Conservation (phyloP, 2,888 invertebrate species). For the Sarcophaga subvicina region DNA sequence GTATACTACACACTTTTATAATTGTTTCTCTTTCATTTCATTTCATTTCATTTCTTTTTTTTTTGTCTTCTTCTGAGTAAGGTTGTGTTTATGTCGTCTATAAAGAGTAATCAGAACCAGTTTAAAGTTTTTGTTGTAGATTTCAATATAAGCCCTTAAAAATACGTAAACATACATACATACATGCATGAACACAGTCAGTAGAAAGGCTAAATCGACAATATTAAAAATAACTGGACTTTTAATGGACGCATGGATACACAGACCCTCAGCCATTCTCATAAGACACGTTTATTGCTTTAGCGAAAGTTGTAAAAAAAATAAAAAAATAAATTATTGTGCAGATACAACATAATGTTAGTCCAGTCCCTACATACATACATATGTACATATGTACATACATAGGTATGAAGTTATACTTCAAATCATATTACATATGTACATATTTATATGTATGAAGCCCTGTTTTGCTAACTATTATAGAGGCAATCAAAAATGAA, state of each 20-base stretch:
- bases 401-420: conserved; percentile 12
- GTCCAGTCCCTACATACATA: conserved; percentile 11
- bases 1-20: too few relatives aligned
- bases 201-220: neutral
- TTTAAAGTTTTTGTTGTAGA: conserved; percentile 16
- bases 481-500: neutral
- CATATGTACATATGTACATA: neutral
- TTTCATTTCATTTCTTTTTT: too few relatives aligned
- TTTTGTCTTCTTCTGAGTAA: neutral
- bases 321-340: conserved; percentile 22
- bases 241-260: conserved; percentile 37
- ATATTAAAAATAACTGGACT: conserved; percentile 29
- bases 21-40: too few relatives aligned
- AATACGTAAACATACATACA: neutral
- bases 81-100: conserved; percentile 14
- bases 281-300: conserved; percentile 48
- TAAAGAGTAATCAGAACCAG: conserved; percentile 55
- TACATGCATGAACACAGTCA: conserved; percentile 3
- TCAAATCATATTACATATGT: conserved; percentile 17
- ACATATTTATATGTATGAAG: neutral
- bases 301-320: conserved; percentile 62
- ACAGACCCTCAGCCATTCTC: conserved; percentile 16
- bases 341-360: conserved; percentile 41
- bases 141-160: conserved; percentile 52
- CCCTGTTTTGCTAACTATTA: conserved; percentile 9